Base-by-base conservation (phyloP, 30 jellyfish, hydroid and myxozoan species). In the Chrysaora quinquecirrha region DNA sequence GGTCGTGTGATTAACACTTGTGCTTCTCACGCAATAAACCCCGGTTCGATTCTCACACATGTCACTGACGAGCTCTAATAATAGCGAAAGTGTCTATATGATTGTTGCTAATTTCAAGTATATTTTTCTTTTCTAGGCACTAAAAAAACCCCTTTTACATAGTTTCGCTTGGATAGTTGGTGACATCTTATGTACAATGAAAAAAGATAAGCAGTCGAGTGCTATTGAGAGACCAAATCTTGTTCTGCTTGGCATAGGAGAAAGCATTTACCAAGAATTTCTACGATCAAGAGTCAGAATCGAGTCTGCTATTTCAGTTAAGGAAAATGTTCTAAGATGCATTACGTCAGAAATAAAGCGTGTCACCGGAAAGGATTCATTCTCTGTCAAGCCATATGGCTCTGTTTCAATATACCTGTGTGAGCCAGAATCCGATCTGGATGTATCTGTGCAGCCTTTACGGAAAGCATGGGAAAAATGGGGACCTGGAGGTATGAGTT, bases 151-250 rank as follows among this genome's bases (percentile, higher is more conserved):
- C 11, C 54, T 6, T 38, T 14, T 38, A 19, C 68, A 30, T 70
- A 88, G 97, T 48, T 88, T 88, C 49, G 94, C 97, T 31, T 88
- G 97, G 97, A 34, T 80, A 22, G 85, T 80, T 20, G 77, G 66
- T 22, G 97, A 88, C 32, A 48, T 79, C 7, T 64, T 88, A n/a
- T 88, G 97, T 65, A 60, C 74, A 25, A 69, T 88, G 19, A 83
- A 82, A 30, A 48, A 75, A 3, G 86, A 34, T 14, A 52, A 73
- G 56, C 68, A 73, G 47, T 30, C 11, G 12, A 33, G 35, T 0
- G 25, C 19, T 3, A 38, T 66, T 1, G 34, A 60, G 28, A 71
- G 73, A 16, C 93, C 84, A 34, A 80, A 83, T 50, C 32, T 72
- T 16, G 83, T 80, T 16, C 54, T 19, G 11, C 54, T 54, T 20